Evolutionary conservation across 2,113 vertebrate genomes (phyloP), one percentile per base, ranked within the genome.

Genomic region (Corapipo altera): DNA sequence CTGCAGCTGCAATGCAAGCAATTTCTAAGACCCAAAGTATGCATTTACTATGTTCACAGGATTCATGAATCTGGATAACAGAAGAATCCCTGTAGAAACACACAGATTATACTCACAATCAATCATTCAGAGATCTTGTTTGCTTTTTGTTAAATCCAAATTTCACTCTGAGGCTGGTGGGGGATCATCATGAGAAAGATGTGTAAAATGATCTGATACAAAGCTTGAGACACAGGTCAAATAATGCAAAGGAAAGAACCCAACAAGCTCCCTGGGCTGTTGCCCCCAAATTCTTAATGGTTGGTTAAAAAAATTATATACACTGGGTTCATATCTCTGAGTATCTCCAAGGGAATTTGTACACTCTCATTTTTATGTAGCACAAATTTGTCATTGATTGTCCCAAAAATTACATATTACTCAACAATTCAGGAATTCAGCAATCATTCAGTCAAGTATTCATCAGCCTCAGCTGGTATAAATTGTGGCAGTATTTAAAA

Each of bases 391-490:
- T 51, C 41, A 32, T 2, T 85, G 92, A 95, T 96, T 96, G 89
- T 94, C 77, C 61, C 48, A 67, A 88, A 78, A 83, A 96, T 95
- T 94, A 94, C 95, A 96, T 95, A 62, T 78, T 74, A 78, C 85
- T 86, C 94, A 85, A 75, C 89, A 94, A 95, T 85, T 83, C 72
- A 57, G 75, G 85, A 91, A 90, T 95, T 77, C 69, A 91, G 85
- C 95, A 97, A 80, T 70, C 91, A 93, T 77, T 95, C 92, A 95
- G 85, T 64, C 72, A 91, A 92, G 90, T 57, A 93, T 94, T 96
- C 95, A 97, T 97, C 94, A 97, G 70, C 66, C 58, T 96, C 91
- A 97, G 95, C 96, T 98, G 95, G 77, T 74, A 91, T 62, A 96
- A 97, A 96, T 74, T 75, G 95, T 66, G 72, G 44, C 92, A 92